phyloP scores from a whole-genome alignment of 2,797 vertebrate species.

The Dicrostonyx torquatus region DNA sequence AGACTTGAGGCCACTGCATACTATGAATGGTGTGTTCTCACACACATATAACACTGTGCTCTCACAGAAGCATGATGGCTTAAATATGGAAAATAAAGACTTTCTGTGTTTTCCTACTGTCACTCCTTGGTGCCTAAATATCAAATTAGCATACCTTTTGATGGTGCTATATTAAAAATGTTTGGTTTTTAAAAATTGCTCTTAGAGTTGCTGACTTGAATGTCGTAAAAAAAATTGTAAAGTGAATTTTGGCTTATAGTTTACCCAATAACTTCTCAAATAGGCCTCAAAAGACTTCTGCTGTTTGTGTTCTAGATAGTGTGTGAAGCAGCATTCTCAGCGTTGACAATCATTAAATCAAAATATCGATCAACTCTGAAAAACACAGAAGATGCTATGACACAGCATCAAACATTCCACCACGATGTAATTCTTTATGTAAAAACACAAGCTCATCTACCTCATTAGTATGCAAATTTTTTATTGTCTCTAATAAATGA shows the following conservation, averaged over 20 bases:
- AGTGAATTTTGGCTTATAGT: neutral
- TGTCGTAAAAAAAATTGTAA: neutral
- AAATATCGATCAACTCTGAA: neutral
- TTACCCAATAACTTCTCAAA: neutral
- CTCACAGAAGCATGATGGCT: neutral
- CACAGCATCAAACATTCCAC: neutral
- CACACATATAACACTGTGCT: too few species aligned
- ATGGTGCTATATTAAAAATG: neutral
- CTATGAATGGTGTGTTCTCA: neutral
- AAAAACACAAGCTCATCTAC: neutral
- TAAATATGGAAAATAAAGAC: neutral
- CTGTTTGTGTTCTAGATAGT: neutral
- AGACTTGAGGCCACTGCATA: neutral
- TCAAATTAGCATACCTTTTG: neutral
- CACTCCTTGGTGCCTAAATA: neutral
- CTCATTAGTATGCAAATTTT: neutral
- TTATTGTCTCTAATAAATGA: neutral
- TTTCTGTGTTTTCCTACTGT: neutral
- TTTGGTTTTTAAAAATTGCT: neutral
- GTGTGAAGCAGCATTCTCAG: neutral
- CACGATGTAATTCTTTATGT: neutral
- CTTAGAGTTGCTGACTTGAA: neutral
- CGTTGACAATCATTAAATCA: neutral
- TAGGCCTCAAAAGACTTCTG: neutral
- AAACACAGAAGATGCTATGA: neutral